These are phyloP conservation scores for Erebia aethiops DNA, from an alignment of 2,888 invertebrate species.

Conservation along the genomic window DNA sequence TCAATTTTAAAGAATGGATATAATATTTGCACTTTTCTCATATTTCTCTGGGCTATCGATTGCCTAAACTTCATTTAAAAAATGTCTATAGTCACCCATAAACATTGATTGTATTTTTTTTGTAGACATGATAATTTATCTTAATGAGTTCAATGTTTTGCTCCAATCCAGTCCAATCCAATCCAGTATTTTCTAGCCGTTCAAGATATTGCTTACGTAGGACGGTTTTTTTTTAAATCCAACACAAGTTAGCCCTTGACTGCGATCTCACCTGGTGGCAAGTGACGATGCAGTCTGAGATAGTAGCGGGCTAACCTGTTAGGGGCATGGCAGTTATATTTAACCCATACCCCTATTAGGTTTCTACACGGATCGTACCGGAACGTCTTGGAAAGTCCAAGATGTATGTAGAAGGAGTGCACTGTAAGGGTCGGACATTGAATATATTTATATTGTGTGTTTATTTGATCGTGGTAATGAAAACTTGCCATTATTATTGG, in stretches of 20 bases:
- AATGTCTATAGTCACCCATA: neutral
- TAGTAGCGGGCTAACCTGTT: too few species aligned
- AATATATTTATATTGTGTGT: constrained; percentile 48
- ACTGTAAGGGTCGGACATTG: constrained; percentile 26
- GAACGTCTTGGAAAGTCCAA: constrained; percentile 30
- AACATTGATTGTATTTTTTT: too few species aligned
- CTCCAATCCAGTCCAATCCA: neutral
- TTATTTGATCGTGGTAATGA: constrained; percentile 47
- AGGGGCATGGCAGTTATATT: too few species aligned
- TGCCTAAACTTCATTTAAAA: too few species aligned
- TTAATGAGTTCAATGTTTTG: neutral
- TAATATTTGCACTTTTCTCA: neutral
- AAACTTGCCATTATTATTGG: constrained; percentile 57
- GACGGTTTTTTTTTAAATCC: too few species aligned
- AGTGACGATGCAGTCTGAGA: too few species aligned
- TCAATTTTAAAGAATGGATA: neutral
- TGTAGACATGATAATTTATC: neutral
- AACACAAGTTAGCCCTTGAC: too few species aligned
- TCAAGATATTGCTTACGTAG: neutral
- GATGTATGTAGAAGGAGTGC: constrained; percentile 44
- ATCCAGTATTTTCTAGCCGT: neutral
- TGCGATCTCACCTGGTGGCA: too few species aligned
- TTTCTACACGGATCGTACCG: too few species aligned
- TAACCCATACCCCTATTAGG: too few species aligned
- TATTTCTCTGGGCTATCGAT: too few species aligned